Evolutionary conservation across 2,888 invertebrate genomes (phyloP), one percentile per base, ranked within the genome.

Genomic region (Cheilosia grossa): DNA sequence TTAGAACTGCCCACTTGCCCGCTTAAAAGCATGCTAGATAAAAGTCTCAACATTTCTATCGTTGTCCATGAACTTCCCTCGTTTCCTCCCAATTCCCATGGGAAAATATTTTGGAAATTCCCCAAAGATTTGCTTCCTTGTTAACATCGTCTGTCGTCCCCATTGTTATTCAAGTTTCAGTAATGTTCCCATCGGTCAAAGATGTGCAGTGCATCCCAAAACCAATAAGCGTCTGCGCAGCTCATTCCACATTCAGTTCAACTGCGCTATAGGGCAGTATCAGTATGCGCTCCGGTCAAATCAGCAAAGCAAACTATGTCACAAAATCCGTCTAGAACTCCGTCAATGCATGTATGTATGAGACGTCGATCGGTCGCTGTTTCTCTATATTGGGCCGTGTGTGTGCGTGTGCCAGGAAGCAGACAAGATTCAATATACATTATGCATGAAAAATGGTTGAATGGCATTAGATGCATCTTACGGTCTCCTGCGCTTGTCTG

Each of bases 401-500:
- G 54, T 75, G 44, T 59, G 69, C 72, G 66, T 81, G 67, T 77
- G 82, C 66, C 75, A 85, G 80, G 83, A 80, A 80, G 80, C 85
- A 83, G 79, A 83, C 83, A 83, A 74, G 69, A 81, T 72, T 49
- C 80, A 40, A 85, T 85, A 85, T 85, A 72, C 80, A 85, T 85
- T 85, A 85, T 85, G 85, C 85, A 85, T 85, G 72, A 59, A 51
- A 83, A 66, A 51, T 63, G 37, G 51, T 67, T 80, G 85, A 85
- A 74, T 80, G 70, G 80, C 85, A 80, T 85, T 75, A 75, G 83
- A 80, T 70, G 47, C 69, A 75, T 54, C 74, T 69, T 19, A 54
- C 56, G 69, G 64, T 40, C 47, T 53, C 37, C 42, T 47, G 47
- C 7, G 73, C 63, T 51, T 75, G 77, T 79, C 83, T 79, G 79